A percentile compares a stretch with the other conserved stretches of the same genome.
Evolutionary conservation across 2,797 vertebrate species (phyloP).

Genomic region (Carapus acus): DNA sequence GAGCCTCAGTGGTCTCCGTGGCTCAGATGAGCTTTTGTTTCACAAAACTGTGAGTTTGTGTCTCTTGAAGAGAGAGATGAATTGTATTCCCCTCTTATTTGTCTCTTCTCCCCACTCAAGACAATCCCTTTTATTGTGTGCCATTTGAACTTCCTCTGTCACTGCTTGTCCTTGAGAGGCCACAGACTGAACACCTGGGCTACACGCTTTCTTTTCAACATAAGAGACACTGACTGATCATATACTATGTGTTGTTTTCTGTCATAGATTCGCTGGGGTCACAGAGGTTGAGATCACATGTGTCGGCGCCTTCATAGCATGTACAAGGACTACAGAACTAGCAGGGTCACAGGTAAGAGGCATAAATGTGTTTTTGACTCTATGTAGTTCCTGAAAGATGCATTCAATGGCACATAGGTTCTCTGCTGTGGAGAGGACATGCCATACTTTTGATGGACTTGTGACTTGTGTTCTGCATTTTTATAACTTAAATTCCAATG

Average conservation of each 20-base stretch:
- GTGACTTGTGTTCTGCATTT: too few relatives aligned
- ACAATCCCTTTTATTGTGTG: constrained; percentile 42
- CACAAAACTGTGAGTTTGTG: constrained; percentile 61
- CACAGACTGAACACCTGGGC: constrained; percentile 17
- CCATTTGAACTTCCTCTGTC: constrained; percentile 28
- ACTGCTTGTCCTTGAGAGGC: constrained; percentile 45
- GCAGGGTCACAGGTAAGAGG: constrained; percentile 67
- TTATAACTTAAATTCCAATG: too few relatives aligned
- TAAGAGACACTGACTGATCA: constrained; percentile 33
- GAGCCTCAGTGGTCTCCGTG: constrained; percentile 51
- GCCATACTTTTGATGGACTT: too few relatives aligned
- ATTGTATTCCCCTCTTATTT: constrained; percentile 53
- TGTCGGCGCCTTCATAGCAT: constrained; percentile 49
- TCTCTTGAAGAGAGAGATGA: constrained; percentile 45
- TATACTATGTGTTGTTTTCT: constrained; percentile 45
- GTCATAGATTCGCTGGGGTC: constrained; percentile 48
- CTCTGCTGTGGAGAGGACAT: too few relatives aligned
- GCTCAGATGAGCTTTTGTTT: constrained; percentile 56
- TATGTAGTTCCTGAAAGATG: neutral
- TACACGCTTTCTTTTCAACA: constrained; percentile 23
- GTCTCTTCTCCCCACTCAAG: constrained; percentile 47
- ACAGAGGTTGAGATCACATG: constrained; percentile 39
- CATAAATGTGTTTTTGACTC: neutral
- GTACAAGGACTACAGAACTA: constrained; percentile 71
- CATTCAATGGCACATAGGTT: too few relatives aligned